phyloP scores from a whole-genome alignment of 2,888 invertebrate genomes.

The Polyommatus icarus region DNA sequence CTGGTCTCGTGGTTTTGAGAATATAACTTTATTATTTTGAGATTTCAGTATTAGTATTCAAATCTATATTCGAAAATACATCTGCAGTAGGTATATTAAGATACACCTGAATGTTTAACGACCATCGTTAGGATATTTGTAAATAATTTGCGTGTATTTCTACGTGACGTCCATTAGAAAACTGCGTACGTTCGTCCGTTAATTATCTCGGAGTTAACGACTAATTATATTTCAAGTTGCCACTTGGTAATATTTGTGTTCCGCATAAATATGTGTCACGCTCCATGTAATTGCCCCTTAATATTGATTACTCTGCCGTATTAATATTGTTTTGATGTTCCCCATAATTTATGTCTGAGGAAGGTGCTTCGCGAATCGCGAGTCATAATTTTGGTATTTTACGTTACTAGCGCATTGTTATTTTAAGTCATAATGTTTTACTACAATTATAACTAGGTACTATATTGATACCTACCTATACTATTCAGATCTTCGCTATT shows the following conservation, averaged over 20 bases:
- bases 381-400: neutral
- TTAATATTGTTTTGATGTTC: slow-evolving; percentile 11
- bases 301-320: slow-evolving; percentile 15
- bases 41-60: too few species aligned
- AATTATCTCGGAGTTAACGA: slow-evolving; percentile 25
- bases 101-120: neutral
- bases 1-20: too few species aligned
- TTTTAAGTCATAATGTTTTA: neutral
- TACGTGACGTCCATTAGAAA: neutral
- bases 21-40: too few species aligned
- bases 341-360: neutral
- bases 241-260: slow-evolving; percentile 28
- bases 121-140: neutral
- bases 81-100: neutral
- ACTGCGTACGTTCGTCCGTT: neutral
- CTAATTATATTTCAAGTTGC: slow-evolving; percentile 30
- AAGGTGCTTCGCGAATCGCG: neutral
- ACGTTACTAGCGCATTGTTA: neutral
- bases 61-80: neutral
- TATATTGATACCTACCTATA: too few species aligned
- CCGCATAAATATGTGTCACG: slow-evolving; percentile 24
- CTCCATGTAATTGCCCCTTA: slow-evolving; percentile 8
- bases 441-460: neutral
- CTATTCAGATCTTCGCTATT: too few species aligned
- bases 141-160: slow-evolving; percentile 20